Base-by-base conservation (phyloP, 2,113 vertebrate species). In the Strix aluco region DNA sequence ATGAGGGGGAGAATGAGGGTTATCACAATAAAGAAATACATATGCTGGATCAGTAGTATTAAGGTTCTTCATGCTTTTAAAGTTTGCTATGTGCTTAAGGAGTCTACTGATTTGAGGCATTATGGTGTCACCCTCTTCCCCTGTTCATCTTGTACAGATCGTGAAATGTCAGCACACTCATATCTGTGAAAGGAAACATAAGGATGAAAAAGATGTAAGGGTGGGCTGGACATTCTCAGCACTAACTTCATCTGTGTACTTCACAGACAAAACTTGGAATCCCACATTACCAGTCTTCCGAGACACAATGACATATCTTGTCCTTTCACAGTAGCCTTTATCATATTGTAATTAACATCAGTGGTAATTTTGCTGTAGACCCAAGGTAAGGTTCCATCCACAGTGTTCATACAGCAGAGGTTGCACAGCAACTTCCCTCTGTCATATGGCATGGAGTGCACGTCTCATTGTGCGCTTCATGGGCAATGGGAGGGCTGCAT, bases 401-500 rank as follows among this genome's bases (percentile, higher is more conserved):
- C 26, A 58, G 23, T 9, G 13, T 15, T n/a, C 17, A 15, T 0
- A 20, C 34, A 75, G 13, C 44, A 44, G 67, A 17, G 17, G 12
- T 6, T 1, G 2, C 2, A 6, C 1, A 5, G 20, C 2, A 3
- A 26, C 40, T 62, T 42, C 13, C 15, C 7, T 49, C 38, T 44
- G 11, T 32, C n/a, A 2, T 5, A 9, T 2, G 18, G 9, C 30
- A 40, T 1, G 6, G 51, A 66, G 3, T 18, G 8, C 46, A 30
- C 0, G 1, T 10, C 36, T 79, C 20, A 7, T 3, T 21, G 10
- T n/a, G 30, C 30, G 30, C 9, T 57, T 5, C 7, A 6, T 4
- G 12, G 27, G n/a, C 66, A 23, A 5, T 10, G 6, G 21, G 10
- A 86, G 25, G 5, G 9, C 30, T 91, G 22, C 11, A 6, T 8